A percentile compares a stretch with the other conserved stretches of the same genome.
Evolutionary conservation across 1,140 invertebrate genomes (phyloP).

Genomic region (Drosophila lowei): DNA sequence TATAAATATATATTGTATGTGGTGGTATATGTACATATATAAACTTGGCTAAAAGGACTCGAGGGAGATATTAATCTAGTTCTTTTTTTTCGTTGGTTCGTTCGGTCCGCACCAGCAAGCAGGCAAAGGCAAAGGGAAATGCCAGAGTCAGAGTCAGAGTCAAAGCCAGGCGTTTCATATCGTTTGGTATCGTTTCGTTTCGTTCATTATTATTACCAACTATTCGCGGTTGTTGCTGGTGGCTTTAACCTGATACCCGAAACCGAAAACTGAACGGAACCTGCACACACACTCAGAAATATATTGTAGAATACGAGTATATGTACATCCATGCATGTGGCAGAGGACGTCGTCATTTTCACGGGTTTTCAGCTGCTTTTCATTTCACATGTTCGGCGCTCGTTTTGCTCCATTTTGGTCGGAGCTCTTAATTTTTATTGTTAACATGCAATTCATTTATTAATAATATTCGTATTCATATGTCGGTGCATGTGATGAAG

Average conservation of each 20-base stretch:
- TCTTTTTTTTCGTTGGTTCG: conserved; percentile 12
- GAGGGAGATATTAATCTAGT: conserved; percentile 80
- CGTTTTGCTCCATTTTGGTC: conserved; percentile 54
- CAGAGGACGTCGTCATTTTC: conserved; percentile 46
- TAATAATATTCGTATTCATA: conserved; percentile 76
- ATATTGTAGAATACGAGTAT: not conserved
- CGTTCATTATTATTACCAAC: conserved; percentile 80
- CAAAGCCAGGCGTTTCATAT: conserved; percentile 65
- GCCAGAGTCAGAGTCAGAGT: conserved; percentile 31
- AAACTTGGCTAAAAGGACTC: conserved; percentile 81
- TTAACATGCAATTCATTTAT: conserved; percentile 82
- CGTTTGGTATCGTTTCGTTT: conserved; percentile 28
- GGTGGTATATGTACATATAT: conserved; percentile 26
- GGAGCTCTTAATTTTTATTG: conserved; percentile 73
- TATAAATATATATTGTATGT: conserved; percentile 5
- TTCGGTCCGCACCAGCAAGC: conserved; percentile 30
- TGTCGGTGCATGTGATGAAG: conserved; percentile 55
- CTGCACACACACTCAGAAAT: conserved; percentile 12
- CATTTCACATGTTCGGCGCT: conserved; percentile 49
- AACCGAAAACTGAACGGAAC: conserved; percentile 72
- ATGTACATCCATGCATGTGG: not conserved
- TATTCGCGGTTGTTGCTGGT: conserved; percentile 61
- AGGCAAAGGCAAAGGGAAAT: conserved; percentile 26
- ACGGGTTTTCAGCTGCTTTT: conserved; percentile 73
- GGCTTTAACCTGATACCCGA: conserved; percentile 72